Evolutionary conservation across 2,888 invertebrate genomes (phyloP), one percentile per base, ranked within the genome.

Genomic region (Amphipoea lucens): DNA sequence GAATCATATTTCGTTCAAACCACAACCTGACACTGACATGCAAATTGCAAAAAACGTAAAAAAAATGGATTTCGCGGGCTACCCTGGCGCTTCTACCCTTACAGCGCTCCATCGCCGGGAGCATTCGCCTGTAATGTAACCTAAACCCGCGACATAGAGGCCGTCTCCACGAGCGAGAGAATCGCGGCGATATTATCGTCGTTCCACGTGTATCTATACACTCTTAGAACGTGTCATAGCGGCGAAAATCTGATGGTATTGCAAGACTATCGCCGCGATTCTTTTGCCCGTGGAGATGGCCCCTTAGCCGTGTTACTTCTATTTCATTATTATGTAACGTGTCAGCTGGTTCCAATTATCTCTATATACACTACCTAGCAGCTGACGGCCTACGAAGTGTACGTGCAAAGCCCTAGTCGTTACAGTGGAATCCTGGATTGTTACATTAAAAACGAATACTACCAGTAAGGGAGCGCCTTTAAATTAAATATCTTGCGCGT

Each of bases 401-500:
- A 36, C 12, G 23, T 6, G 29, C 20, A 29, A 12, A 20, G 7
- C 14, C 29, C 4, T 14, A 29, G 5, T 29, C 42, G 0, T 42
- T n/a, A 42, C 9, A 45, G 45, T 68, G 4, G 48, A 29, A 36
- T 51, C 23, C 7, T 69, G 23, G 14, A 36, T 23, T 36, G 20
- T 9, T 51, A 9, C 36, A 51, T 51, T 40, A n/a, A 5, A 57
- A 5, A 17, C 6, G 11, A 40, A 57, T 4, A 36, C 17, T 70
- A 40, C 23, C 40, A 1, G 57, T 40, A 6, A 3, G 3, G 23
- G 40, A 54, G n/a, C 70, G n/a, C 4, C 11, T 57, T 45, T 29
- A n/a, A n/a, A 45, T 20, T 14, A 62, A 51, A 48, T 40, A 40
- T 40, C 23, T 62, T 74, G n/a, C 51, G 68, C 70, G 23, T 75